These are phyloP conservation scores for Triplophysa bombifrons DNA, from an alignment of 2,797 vertebrate genomes.

Conservation along the genomic window DNA sequence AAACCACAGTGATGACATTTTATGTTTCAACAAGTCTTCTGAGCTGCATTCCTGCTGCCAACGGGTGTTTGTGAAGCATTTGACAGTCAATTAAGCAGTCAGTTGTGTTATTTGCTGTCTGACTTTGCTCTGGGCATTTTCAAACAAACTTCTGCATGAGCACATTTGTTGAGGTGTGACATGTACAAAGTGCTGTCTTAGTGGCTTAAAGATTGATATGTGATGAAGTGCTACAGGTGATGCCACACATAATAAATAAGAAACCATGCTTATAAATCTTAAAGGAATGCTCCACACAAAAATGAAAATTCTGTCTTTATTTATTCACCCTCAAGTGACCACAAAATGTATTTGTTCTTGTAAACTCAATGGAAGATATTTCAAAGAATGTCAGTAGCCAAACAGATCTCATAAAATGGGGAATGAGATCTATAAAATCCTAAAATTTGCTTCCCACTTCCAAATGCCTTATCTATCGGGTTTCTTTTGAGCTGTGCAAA, in stretches of 20 bases:
- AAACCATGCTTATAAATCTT: neutral
- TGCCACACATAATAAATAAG: neutral
- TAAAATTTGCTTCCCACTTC: neutral
- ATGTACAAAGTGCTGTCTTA: slow-evolving; percentile 19
- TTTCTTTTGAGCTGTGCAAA: neutral
- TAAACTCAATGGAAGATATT: too few species aligned
- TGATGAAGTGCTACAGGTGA: slow-evolving; percentile 2
- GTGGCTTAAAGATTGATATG: neutral
- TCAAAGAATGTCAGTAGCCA: too few species aligned
- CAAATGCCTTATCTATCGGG: neutral
- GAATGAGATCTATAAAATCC: too few species aligned
- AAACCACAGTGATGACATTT: slow-evolving; percentile 24
- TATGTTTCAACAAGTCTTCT: slow-evolving; percentile 50
- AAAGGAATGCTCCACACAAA: too few species aligned
- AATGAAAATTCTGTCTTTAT: too few species aligned
- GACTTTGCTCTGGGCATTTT: slow-evolving; percentile 16
- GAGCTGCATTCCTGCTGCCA: slow-evolving; percentile 5
- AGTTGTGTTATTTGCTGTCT: slow-evolving; percentile 21
- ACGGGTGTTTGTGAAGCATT: slow-evolving; percentile 15
- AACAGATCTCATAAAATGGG: too few species aligned
- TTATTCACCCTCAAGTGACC: too few species aligned
- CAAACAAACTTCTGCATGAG: slow-evolving; percentile 5
- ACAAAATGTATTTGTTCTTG: too few species aligned
- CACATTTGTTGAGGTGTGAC: slow-evolving; percentile 12
- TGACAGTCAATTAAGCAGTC: slow-evolving; percentile 35